Evolutionary conservation across 2,113 vertebrate species (phyloP).

Genomic region (Elgaria multicarinata): DNA sequence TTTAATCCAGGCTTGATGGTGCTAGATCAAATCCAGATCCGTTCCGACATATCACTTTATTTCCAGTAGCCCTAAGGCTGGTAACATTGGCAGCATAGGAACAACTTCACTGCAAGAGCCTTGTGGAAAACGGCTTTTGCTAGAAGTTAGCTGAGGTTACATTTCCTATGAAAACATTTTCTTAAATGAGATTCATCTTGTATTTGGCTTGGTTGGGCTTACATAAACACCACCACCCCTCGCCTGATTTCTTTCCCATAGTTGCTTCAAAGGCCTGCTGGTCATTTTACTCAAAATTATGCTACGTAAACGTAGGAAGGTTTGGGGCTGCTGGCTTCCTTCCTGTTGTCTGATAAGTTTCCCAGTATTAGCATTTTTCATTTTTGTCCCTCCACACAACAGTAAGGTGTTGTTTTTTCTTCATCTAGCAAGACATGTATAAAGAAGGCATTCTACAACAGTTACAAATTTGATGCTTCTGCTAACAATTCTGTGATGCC

Average conservation of each 20-base stretch:
- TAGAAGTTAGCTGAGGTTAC: conserved; percentile 17
- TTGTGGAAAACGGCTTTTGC: background rate
- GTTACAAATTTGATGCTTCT: background rate
- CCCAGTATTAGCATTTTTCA: background rate
- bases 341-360: background rate
- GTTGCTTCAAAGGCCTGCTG: conserved; percentile 17
- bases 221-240: background rate
- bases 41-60: background rate
- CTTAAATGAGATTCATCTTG: conserved; percentile 26
- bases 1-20: background rate
- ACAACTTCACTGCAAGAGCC: background rate
- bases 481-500: background rate
- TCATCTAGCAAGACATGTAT: background rate
- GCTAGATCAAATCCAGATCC: background rate
- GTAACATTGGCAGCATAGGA: conserved; percentile 15
- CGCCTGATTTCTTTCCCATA: background rate
- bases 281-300: conserved; percentile 12
- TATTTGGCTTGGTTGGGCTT: conserved; percentile 3
- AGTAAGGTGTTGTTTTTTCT: background rate
- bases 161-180: conserved; percentile 25
- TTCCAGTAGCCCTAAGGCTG: conserved; percentile 10
- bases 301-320: background rate
- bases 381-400: too few species aligned
- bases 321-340: background rate
- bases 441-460: background rate